phyloP scores from a whole-genome alignment of 2,888 invertebrate genomes.

The Cryptocheilus praepositus region DNA sequence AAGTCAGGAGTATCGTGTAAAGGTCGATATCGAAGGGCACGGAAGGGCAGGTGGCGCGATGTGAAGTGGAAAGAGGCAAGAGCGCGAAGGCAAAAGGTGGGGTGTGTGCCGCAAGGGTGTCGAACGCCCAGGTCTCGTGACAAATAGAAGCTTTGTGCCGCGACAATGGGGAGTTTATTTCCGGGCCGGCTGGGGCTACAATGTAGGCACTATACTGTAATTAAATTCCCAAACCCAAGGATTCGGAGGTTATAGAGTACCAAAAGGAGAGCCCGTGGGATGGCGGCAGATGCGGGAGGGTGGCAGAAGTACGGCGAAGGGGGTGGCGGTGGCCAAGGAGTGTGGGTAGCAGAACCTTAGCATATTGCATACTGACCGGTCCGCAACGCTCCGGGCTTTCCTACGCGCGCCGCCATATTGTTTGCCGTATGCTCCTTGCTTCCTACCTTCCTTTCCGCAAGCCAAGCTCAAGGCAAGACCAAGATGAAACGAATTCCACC shows the following conservation, averaged over 20 bases:
- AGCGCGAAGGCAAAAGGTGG: constrained; percentile 1
- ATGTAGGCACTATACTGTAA: constrained; percentile 75
- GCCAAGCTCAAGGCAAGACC: constrained; percentile 37
- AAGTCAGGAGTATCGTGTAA: constrained; percentile 48
- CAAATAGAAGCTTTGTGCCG: constrained; percentile 74
- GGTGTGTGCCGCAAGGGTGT: constrained; percentile 56
- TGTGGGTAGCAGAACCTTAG: constrained; percentile 62
- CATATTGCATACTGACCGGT: constrained; percentile 74
- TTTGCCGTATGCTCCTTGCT: constrained; percentile 69
- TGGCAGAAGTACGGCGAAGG: constrained; percentile 35
- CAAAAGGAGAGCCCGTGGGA: constrained; percentile 50
- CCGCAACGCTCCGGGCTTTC: constrained; percentile 59
- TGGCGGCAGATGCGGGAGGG: constrained; percentile 36
- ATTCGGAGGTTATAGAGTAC: constrained; percentile 62
- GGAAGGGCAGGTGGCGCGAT: constrained; percentile 41
- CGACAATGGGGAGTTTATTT: constrained; percentile 75
- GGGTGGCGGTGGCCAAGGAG: constrained; percentile 26
- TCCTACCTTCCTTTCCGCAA: constrained; percentile 45
- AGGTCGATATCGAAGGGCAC: constrained; percentile 56
- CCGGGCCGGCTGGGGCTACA: constrained; percentile 74
- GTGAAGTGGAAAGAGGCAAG: constrained; percentile 9
- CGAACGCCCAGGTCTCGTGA: constrained; percentile 68
- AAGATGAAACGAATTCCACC: constrained; percentile 67
- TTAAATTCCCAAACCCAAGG: constrained; percentile 75
- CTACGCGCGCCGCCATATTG: constrained; percentile 69